These are phyloP conservation scores for Cyclargus thomasi DNA, from an alignment of 1,140 invertebrate species.

Conservation along the genomic window DNA sequence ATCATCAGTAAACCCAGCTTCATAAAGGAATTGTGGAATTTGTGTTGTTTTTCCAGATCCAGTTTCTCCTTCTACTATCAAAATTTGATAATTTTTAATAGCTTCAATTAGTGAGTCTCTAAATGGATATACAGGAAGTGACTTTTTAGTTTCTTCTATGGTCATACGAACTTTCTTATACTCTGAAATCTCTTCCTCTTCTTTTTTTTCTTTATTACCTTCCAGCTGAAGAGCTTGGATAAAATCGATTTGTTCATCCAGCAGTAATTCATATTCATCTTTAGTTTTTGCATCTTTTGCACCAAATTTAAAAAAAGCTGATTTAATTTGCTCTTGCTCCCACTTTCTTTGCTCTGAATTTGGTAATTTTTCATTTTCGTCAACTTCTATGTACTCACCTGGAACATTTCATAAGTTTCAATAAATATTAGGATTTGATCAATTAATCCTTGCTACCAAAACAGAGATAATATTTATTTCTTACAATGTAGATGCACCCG, in stretches of 20 bases:
- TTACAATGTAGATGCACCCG: no score
- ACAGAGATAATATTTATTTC: no score
- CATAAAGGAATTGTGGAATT: constrained; percentile 97
- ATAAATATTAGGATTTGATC: no score
- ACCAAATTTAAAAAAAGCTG: constrained; percentile 95
- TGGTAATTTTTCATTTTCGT: constrained; percentile 88
- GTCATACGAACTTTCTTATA: constrained; percentile 85
- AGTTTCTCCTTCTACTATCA: constrained; percentile 99
- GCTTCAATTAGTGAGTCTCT: constrained; percentile 91
- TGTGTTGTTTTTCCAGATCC: constrained; percentile 99
- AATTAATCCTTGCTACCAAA: no score
- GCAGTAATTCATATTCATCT: constrained; percentile 93
- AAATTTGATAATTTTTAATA: constrained; percentile 90
- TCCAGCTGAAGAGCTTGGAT: constrained; percentile 94
- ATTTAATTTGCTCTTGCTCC: constrained; percentile 97
- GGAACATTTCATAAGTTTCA: no score
- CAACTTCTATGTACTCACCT: constrained; percentile 86
- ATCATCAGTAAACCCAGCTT: constrained; percentile 90
- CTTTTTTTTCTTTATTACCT: constrained; percentile 82
- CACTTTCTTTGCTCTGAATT: constrained; percentile 97
- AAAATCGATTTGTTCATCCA: constrained; percentile 99
- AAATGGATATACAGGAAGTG: constrained; percentile 96
- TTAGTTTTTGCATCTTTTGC: constrained; percentile 87
- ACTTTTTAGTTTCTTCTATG: constrained; percentile 94
- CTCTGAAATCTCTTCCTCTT: constrained; percentile 79